These are phyloP conservation scores for Boloria euphrosyne DNA, from an alignment of 2,888 invertebrate species.

Conservation along the genomic window DNA sequence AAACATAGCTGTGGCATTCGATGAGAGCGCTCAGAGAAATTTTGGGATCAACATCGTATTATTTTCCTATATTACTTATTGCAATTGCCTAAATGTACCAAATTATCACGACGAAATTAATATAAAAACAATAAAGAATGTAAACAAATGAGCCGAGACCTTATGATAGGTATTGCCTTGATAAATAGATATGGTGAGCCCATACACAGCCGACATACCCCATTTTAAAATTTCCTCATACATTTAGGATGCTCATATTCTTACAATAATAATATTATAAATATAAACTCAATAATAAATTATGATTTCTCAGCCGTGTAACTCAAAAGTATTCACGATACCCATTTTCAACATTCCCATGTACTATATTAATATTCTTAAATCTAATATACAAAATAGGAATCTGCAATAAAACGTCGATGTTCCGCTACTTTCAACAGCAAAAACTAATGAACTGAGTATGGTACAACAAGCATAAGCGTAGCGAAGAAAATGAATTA, in stretches of 20 bases:
- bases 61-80: constrained; percentile 44
- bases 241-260: constrained; percentile 52
- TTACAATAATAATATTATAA: constrained; percentile 59
- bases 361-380: constrained; percentile 65
- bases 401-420: constrained; percentile 75
- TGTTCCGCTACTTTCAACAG: constrained; percentile 34
- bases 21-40: constrained; percentile 46
- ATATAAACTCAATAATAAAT: constrained; percentile 49
- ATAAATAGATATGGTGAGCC: constrained; percentile 21
- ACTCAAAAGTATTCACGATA: constrained; percentile 32
- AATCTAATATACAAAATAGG: constrained; percentile 75
- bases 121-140: constrained; percentile 42
- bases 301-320: constrained; percentile 54
- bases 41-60: constrained; percentile 24
- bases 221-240: constrained; percentile 19
- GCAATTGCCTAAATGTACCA: constrained; percentile 47
- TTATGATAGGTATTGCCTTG: constrained; percentile 30
- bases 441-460: constrained; percentile 2
- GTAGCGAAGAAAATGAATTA: neutral
- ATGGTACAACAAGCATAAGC: constrained; percentile 2
- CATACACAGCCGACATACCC: constrained; percentile 31
- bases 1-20: constrained; percentile 50
- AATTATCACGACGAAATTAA: constrained; percentile 55
- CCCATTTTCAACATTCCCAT: constrained; percentile 42
- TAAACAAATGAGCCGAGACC: constrained; percentile 45